Percentiles rank a stretch among this genome's conserved stretches.
Conservation (phyloP, 2,797 vertebrate species). For the Microtus californicus region DNA sequence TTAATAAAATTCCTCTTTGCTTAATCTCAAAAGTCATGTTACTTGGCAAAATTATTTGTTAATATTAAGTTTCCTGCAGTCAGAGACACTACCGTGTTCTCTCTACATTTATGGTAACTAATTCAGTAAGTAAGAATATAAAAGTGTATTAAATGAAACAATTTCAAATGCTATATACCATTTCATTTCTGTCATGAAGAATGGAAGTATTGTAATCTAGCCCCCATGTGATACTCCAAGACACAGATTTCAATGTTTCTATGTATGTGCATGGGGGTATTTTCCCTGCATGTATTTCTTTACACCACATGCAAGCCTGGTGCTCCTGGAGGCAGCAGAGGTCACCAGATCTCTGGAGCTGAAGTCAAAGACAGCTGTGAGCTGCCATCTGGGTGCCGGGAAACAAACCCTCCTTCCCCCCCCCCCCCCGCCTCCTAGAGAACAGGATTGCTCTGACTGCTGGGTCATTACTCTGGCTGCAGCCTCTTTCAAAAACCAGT, state of each 20-base stretch:
- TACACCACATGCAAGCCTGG: neutral
- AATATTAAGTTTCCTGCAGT: neutral
- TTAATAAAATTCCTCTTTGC: slow-evolving; percentile 51
- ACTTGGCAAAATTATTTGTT: slow-evolving; percentile 1
- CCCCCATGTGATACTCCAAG: neutral
- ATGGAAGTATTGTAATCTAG: neutral
- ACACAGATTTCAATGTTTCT: neutral
- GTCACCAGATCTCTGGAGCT: neutral
- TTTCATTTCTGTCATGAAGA: slow-evolving; percentile 8
- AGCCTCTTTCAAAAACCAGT: neutral
- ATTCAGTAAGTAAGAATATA: slow-evolving; percentile 23
- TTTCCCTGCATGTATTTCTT: neutral
- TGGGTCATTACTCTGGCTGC: neutral
- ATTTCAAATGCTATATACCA: neutral
- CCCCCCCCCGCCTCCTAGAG: too few species aligned
- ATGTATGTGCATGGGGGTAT: neutral
- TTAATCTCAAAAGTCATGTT: slow-evolving; percentile 21
- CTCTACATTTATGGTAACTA: neutral
- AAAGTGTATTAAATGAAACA: neutral
- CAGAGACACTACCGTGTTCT: neutral
- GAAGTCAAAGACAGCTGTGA: neutral
- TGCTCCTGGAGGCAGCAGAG: neutral
- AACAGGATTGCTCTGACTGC: neutral
- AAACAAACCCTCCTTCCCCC: too few species aligned
- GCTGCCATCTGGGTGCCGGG: neutral